These are phyloP conservation scores for Phortica magna DNA, from an alignment of 2,888 invertebrate genomes.

Conservation along the genomic window DNA sequence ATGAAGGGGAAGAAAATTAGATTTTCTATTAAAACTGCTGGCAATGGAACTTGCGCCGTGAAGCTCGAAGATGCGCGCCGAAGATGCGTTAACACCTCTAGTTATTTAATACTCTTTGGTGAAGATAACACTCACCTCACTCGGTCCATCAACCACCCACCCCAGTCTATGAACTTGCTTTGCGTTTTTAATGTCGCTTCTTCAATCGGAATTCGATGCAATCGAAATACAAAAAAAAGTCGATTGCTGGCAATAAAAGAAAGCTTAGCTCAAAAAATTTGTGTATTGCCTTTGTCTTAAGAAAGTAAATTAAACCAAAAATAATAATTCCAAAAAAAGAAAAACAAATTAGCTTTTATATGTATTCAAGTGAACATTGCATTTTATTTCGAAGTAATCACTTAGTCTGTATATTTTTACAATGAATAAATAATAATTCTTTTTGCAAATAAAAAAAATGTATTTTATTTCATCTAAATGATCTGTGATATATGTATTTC, in stretches of 20 bases:
- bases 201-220: conserved; percentile 2
- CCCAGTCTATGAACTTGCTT: background rate
- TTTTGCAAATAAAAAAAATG: conserved; percentile 54
- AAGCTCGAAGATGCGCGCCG: too few species aligned
- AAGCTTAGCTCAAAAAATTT: conserved; percentile 15
- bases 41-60: too few species aligned
- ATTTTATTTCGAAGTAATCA: conserved; percentile 42
- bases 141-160: too few species aligned
- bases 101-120: too few species aligned
- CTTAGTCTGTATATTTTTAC: conserved; percentile 62
- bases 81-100: too few species aligned
- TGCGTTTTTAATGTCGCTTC: background rate
- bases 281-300: conserved; percentile 58
- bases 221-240: background rate
- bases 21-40: too few species aligned
- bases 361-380: conserved; percentile 35
- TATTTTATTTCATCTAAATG: background rate
- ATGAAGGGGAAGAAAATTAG: too few species aligned
- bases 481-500: too few species aligned
- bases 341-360: conserved; percentile 54
- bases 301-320: conserved; percentile 26
- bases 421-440: conserved; percentile 62
- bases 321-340: conserved; percentile 36
- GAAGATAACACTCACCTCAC: too few species aligned
- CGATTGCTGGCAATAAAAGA: too few species aligned